Percentiles rank a stretch among this genome's conserved stretches.
These are phyloP conservation scores for Magallana ariakensis DNA, from an alignment of 1,140 invertebrate genomes.

Conservation along the genomic window DNA sequence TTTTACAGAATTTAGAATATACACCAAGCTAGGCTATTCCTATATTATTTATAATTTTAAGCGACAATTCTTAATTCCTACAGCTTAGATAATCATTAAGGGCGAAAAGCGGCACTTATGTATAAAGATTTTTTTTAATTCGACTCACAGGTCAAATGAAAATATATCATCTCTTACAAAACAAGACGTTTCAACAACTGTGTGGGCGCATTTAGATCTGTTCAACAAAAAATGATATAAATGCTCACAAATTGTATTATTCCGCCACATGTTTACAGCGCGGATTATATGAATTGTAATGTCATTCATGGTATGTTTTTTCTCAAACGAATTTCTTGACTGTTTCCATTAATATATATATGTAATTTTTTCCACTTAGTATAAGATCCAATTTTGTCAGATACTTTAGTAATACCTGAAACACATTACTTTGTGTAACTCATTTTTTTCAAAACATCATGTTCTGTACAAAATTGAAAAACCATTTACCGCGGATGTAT, in stretches of 20 bases:
- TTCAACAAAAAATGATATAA: too few species aligned
- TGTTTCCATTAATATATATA: neutral
- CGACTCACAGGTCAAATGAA: neutral
- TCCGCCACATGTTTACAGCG: too few species aligned
- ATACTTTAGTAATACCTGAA: neutral
- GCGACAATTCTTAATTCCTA: too few species aligned
- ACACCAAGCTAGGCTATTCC: too few species aligned
- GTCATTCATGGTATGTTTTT: neutral
- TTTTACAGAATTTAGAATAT: too few species aligned
- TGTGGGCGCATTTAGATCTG: too few species aligned
- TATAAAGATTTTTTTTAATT: neutral
- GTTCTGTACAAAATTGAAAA: slow-evolving; percentile 1
- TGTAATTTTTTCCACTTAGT: neutral
- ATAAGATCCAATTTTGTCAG: neutral
- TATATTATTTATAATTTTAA: too few species aligned
- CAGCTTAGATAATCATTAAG: too few species aligned
- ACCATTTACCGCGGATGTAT: neutral
- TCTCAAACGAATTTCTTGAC: neutral
- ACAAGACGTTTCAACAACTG: neutral
- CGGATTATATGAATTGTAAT: too few species aligned
- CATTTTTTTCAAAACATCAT: neutral
- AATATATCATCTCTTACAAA: neutral
- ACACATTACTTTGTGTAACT: slow-evolving; percentile 4
- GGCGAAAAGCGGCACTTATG: slow-evolving; percentile 1
- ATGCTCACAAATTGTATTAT: too few species aligned